These are phyloP conservation scores for Hydra vulgaris DNA, from an alignment of 30 jellyfish, hydroid and myxozoan species.

Conservation along the genomic window DNA sequence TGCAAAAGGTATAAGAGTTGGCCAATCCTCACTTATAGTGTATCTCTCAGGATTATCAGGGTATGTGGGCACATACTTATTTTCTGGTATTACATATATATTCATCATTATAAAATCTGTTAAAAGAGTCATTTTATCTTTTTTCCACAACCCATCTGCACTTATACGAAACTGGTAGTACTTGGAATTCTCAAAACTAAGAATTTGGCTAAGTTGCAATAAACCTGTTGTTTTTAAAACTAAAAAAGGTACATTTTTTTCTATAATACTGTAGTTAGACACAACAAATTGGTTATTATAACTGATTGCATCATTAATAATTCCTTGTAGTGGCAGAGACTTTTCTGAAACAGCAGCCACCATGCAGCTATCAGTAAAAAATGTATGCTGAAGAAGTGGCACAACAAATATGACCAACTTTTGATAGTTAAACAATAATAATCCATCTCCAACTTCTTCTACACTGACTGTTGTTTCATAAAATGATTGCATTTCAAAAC, in stretches of 20 bases:
- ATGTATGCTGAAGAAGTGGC: background rate
- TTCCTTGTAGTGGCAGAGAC: conserved; percentile 2
- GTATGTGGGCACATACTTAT: conserved; percentile 20
- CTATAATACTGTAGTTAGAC: background rate
- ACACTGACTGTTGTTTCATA: conserved; percentile 14
- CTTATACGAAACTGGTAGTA: conserved; percentile 21
- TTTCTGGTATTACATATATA: conserved; percentile 19
- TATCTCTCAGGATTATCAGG: conserved; percentile 27
- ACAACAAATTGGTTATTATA: background rate
- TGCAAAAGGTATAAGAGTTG: conserved; percentile 4
- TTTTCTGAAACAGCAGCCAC: conserved; percentile 1
- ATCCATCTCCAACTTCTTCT: conserved; percentile 10
- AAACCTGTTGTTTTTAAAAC: conserved; percentile 19
- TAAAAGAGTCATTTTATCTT: background rate
- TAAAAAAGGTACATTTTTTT: conserved; percentile 7
- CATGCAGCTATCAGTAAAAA: conserved; percentile 9
- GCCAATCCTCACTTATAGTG: conserved; percentile 17
- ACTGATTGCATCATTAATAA: background rate
- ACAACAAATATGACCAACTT: conserved; percentile 22
- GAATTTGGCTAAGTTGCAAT: background rate
- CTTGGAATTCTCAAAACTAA: background rate
- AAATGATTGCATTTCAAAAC: background rate
- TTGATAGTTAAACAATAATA: conserved; percentile 7
- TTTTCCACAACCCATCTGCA: conserved; percentile 9
- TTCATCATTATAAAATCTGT: conserved; percentile 19